phyloP scores from a whole-genome alignment of 1,140 invertebrate species.

The Drosophila dunni region DNA sequence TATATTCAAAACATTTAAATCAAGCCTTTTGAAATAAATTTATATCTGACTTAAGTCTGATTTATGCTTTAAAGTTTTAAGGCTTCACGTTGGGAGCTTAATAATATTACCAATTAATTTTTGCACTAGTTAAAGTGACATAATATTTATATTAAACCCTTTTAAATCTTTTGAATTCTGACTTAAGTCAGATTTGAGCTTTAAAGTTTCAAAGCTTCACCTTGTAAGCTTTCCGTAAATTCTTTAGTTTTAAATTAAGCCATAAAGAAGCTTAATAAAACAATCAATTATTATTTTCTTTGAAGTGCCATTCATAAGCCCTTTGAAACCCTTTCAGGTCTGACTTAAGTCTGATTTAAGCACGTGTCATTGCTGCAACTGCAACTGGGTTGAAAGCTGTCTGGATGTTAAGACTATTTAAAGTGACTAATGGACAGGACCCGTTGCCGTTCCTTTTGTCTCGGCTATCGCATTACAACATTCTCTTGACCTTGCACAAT shows the following conservation, averaged over 20 bases:
- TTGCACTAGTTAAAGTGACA: not conserved
- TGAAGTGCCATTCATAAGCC: not conserved
- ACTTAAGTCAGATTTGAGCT: not conserved
- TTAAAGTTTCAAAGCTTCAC: too few species aligned
- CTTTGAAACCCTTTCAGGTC: not conserved
- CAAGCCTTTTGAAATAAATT: not conserved
- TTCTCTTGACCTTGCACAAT: constrained; percentile 15
- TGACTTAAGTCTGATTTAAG: not conserved
- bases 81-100: too few species aligned
- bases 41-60: too few species aligned
- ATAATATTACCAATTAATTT: too few species aligned
- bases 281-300: too few species aligned
- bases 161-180: not conserved
- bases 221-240: too few species aligned
- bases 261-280: too few species aligned
- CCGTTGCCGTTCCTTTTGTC: constrained; percentile 19
- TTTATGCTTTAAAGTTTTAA: not conserved
- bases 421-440: constrained; percentile 11
- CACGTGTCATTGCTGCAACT: not conserved
- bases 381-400: not conserved
- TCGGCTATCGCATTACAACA: constrained; percentile 18
- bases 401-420: not conserved
- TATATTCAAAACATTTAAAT: not conserved
- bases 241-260: too few species aligned
- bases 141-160: not conserved